A percentile compares a stretch with the other conserved stretches of the same genome.
Evolutionary conservation across 1,140 invertebrate species (phyloP).

Genomic region (Colletes latitarsis): DNA sequence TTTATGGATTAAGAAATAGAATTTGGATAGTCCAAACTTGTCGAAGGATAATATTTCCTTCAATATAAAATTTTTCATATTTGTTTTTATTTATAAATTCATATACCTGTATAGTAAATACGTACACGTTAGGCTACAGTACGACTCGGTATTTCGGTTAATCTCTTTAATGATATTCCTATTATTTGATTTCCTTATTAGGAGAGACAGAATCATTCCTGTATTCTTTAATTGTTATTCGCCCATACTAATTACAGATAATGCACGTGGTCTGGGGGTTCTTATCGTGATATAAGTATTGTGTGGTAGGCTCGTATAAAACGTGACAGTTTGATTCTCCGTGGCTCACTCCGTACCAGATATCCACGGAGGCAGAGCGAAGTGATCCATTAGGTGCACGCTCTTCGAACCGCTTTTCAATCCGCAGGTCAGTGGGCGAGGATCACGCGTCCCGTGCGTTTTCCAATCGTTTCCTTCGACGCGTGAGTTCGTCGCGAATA

Average conservation of each 20-base stretch:
- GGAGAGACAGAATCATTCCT: not conserved
- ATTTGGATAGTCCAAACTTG: too few relatives aligned
- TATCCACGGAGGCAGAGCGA: not conserved
- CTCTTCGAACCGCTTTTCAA: not conserved
- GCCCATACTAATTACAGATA: not conserved
- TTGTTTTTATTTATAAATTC: too few relatives aligned
- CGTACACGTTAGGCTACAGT: too few relatives aligned
- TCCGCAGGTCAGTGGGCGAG: slow-evolving; percentile 50
- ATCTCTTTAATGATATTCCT: too few relatives aligned
- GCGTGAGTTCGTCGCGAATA: too few relatives aligned
- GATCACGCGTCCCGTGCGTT: not conserved
- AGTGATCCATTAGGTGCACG: slow-evolving; percentile 31
- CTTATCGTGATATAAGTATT: slow-evolving; percentile 41
- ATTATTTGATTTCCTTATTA: too few relatives aligned
- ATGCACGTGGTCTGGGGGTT: not conserved
- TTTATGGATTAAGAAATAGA: too few relatives aligned
- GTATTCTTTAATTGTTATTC: slow-evolving; percentile 15
- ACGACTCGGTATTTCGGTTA: too few relatives aligned
- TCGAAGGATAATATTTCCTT: too few relatives aligned
- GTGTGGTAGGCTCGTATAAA: slow-evolving; percentile 33
- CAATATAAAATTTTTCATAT: too few relatives aligned
- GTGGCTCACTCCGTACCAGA: slow-evolving; percentile 28
- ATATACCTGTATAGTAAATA: too few relatives aligned
- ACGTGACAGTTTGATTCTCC: slow-evolving; percentile 13
- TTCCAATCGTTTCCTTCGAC: not conserved